Evolutionary conservation across 2,888 invertebrate species (phyloP).

Genomic region (Steinernema carpocapsae): DNA sequence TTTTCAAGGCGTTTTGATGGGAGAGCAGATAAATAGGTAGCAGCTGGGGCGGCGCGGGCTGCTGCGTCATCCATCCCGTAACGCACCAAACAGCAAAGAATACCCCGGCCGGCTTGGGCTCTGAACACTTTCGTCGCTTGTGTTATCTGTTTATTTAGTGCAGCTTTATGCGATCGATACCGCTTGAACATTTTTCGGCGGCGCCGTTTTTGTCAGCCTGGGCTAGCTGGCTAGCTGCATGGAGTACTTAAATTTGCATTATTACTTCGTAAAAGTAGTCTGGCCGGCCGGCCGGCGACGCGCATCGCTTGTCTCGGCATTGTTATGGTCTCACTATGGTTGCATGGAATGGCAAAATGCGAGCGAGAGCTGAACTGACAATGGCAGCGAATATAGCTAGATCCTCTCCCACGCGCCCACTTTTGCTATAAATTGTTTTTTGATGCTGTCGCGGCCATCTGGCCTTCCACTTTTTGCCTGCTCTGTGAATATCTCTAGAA

Average conservation of each 20-base stretch:
- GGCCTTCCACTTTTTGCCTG: neutral
- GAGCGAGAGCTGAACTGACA: neutral
- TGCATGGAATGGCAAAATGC: neutral
- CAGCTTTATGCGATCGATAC: constrained; percentile 20
- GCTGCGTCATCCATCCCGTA: neutral
- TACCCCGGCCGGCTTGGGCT: neutral
- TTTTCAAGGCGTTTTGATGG: too few species aligned
- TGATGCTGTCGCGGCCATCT: constrained; percentile 7
- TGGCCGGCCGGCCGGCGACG: neutral
- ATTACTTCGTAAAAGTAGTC: neutral
- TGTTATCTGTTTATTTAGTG: constrained; percentile 29
- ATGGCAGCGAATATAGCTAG: constrained; percentile 4
- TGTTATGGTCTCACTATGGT: constrained; percentile 23
- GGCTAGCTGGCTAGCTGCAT: neutral
- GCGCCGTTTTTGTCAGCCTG: neutral
- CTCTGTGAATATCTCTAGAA: neutral
- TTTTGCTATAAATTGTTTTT: neutral
- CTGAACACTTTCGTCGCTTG: neutral
- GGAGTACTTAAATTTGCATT: constrained; percentile 5
- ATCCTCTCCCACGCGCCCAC: neutral
- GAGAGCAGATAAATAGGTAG: neutral
- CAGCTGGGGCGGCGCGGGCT: neutral
- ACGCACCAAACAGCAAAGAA: constrained; percentile 30
- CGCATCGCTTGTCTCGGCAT: constrained; percentile 1
- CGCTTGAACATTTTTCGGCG: constrained; percentile 15